Conservation (phyloP, 2,888 invertebrate species). For the Patella depressa region DNA sequence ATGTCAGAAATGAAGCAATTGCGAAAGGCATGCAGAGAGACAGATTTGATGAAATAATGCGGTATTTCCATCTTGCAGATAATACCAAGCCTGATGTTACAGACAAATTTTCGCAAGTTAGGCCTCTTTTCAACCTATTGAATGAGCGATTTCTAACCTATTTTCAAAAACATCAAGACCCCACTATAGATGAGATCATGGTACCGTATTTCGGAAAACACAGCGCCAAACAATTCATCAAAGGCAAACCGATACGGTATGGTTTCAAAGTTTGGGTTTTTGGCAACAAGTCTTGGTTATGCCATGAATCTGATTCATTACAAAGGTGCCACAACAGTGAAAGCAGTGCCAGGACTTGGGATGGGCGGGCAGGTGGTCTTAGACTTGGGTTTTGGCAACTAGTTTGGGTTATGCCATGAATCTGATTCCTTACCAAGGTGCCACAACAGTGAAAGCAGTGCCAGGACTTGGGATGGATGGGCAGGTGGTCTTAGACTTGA, state of each 20-base stretch:
- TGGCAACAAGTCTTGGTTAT: slow-evolving; percentile 26
- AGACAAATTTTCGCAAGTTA: slow-evolving; percentile 36
- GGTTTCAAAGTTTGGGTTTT: slow-evolving; percentile 46
- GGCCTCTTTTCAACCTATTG: slow-evolving; percentile 28
- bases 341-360: too few relatives aligned
- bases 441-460: not conserved
- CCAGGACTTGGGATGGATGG: slow-evolving; percentile 20
- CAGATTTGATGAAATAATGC: slow-evolving; percentile 35
- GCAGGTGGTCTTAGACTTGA: slow-evolving; percentile 12
- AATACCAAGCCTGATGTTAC: slow-evolving; percentile 27
- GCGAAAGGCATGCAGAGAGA: slow-evolving; percentile 21
- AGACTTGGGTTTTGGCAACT: slow-evolving; percentile 37
- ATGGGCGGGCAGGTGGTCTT: slow-evolving; percentile 33
- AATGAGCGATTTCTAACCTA: slow-evolving; percentile 27
- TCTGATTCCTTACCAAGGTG: slow-evolving; percentile 31
- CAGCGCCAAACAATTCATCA: slow-evolving; percentile 41
- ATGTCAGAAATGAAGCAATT: slow-evolving; percentile 28
- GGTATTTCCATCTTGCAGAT: slow-evolving; percentile 33
- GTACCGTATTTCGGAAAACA: slow-evolving; percentile 64
- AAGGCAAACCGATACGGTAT: slow-evolving; percentile 47
- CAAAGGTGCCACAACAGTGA: slow-evolving; percentile 26
- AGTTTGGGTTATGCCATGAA: slow-evolving; percentile 32
- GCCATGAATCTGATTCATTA: slow-evolving; percentile 20
- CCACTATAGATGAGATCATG: slow-evolving; percentile 63
- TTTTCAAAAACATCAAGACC: slow-evolving; percentile 22